Evolutionary conservation across 2,113 vertebrate genomes (phyloP).

Genomic region (Anser brachyrhynchus): DNA sequence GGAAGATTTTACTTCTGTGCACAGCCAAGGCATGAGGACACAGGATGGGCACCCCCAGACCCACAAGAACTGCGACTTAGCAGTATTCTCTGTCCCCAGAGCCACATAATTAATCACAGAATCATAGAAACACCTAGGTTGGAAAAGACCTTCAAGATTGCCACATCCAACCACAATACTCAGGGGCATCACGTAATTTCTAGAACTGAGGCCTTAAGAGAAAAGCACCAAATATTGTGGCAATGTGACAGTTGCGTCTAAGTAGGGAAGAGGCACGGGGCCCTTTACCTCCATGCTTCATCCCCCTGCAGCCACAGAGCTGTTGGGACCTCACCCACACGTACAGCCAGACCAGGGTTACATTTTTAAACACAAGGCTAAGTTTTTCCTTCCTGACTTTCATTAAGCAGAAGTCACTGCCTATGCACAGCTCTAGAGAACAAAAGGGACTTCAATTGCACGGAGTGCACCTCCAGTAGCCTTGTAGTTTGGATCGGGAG

Average conservation of each 20-base stretch:
- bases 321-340: not conserved
- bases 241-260: not conserved
- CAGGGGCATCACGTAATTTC: not conserved
- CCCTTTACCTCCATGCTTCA: not conserved
- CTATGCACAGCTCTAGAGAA: conserved; percentile 5
- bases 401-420: conserved; percentile 3
- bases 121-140: too few relatives aligned
- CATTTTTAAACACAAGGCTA: not conserved
- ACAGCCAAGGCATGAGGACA: not conserved
- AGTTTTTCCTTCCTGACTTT: conserved; percentile 12
- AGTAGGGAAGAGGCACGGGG: not conserved
- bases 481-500: not conserved
- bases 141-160: too few relatives aligned
- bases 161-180: too few relatives aligned
- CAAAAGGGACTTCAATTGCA: not conserved
- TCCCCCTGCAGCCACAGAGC: not conserved
- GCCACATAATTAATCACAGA: not conserved
- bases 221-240: not conserved
- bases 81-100: not conserved
- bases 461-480: not conserved
- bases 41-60: not conserved
- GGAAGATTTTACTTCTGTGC: not conserved
- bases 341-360: not conserved
- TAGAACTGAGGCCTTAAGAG: not conserved
- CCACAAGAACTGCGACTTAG: not conserved